phyloP scores from a whole-genome alignment of 1,140 invertebrate genomes.

The Tetraneura akinire region DNA sequence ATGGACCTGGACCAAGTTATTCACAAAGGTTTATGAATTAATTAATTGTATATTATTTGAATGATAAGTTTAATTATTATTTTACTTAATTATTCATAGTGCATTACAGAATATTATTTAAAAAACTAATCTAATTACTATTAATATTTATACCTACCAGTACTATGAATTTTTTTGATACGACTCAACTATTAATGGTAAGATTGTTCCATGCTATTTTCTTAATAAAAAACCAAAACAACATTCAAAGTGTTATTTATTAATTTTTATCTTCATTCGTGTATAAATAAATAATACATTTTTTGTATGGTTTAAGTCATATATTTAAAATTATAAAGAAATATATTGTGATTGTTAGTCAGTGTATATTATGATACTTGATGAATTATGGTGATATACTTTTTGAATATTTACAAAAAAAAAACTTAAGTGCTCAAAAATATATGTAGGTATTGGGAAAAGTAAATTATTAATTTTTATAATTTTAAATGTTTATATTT shows the following conservation, averaged over 20 bases:
- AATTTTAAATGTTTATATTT: too few relatives aligned
- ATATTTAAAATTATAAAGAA: too few relatives aligned
- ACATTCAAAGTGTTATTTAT: neutral
- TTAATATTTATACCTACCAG: neutral
- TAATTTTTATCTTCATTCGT: too few relatives aligned
- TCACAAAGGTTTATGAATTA: conserved; percentile 53
- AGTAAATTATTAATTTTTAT: too few relatives aligned
- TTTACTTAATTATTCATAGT: neutral
- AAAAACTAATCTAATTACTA: neutral
- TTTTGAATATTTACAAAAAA: too few relatives aligned
- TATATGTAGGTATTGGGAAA: too few relatives aligned
- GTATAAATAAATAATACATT: too few relatives aligned
- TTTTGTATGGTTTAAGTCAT: too few relatives aligned
- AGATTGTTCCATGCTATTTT: neutral
- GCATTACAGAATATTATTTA: neutral
- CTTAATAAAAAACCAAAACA: neutral
- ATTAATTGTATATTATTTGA: neutral
- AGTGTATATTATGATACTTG: too few relatives aligned
- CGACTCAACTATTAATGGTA: neutral
- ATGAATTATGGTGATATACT: too few relatives aligned
- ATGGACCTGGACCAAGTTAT: conserved; percentile 24
- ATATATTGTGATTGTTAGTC: too few relatives aligned
- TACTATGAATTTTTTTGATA: neutral
- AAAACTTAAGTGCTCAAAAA: too few relatives aligned
- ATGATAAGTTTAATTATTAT: neutral